These are phyloP conservation scores for Latrodectus elegans DNA, from an alignment of 2,888 invertebrate genomes.

Conservation along the genomic window DNA sequence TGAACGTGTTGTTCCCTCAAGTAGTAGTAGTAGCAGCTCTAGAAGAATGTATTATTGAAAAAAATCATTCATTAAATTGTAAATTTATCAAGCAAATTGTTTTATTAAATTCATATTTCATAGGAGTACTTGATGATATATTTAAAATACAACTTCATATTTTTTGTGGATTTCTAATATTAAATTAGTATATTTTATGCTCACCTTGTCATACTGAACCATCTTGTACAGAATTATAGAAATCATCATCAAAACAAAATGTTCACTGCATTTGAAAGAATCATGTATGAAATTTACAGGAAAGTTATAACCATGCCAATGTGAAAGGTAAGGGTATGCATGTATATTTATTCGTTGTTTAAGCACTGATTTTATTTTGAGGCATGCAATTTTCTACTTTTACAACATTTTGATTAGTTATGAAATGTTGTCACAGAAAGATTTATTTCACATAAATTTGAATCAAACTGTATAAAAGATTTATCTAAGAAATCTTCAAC, in stretches of 20 bases:
- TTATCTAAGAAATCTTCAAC: too few species aligned
- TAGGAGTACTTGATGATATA: conserved; percentile 21
- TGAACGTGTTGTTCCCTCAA: conserved; percentile 28
- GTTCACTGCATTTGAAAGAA: too few species aligned
- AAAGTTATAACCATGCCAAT: neutral
- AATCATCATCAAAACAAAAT: neutral
- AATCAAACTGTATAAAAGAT: too few species aligned
- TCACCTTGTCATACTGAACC: neutral
- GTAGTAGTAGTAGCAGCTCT: conserved; percentile 9
- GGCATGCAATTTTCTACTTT: too few species aligned
- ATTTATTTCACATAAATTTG: too few species aligned
- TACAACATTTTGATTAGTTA: too few species aligned
- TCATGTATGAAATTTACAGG: neutral
- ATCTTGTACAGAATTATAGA: neutral
- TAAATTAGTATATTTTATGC: conserved; percentile 4
- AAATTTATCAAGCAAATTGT: conserved; percentile 18
- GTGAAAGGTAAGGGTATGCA: too few species aligned
- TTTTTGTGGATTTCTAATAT: conserved; percentile 7
- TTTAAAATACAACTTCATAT: neutral
- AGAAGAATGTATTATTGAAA: conserved; percentile 55
- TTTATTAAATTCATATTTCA: conserved; percentile 1
- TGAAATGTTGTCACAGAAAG: too few species aligned
- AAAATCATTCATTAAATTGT: conserved; percentile 22
- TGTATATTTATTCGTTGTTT: too few species aligned
- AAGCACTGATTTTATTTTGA: too few species aligned